Evolutionary conservation across 2,888 invertebrate species (phyloP).

Genomic region (Acleris sparsana): DNA sequence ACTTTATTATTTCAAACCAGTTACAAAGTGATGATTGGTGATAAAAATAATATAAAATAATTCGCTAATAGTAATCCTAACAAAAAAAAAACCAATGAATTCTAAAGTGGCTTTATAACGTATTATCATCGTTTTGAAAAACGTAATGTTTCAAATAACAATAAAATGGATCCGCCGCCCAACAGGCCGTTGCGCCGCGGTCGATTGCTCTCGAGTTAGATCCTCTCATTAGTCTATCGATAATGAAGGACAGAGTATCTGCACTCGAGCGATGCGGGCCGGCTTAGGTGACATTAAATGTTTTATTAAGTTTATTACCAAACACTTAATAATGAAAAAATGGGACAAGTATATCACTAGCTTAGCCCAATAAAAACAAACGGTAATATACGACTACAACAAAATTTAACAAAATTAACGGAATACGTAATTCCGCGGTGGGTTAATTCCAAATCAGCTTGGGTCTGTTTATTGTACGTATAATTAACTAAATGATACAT

Average conservation of each 20-base stretch:
- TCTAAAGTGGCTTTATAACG: no score
- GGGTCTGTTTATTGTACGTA: not conserved
- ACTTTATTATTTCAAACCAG: no score
- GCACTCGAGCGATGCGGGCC: conserved; percentile 11
- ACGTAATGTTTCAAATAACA: not conserved
- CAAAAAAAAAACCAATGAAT: no score
- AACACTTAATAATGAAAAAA: no score
- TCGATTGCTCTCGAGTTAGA: conserved; percentile 12
- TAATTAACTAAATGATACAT: conserved; percentile 3
- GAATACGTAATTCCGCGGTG: not conserved
- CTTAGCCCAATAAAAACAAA: no score
- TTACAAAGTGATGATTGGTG: no score
- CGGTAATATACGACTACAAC: no score
- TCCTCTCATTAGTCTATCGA: conserved; percentile 15
- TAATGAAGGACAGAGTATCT: conserved; percentile 16
- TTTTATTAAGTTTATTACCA: not conserved
- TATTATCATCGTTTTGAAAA: no score
- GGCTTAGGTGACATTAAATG: conserved; percentile 5
- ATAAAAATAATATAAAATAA: no score
- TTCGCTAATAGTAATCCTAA: no score
- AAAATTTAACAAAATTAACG: no score
- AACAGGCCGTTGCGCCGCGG: conserved; percentile 6
- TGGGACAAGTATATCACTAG: no score
- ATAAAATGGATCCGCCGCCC: conserved; percentile 2
- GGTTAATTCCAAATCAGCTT: not conserved